Base-by-base conservation (phyloP, 2,888 invertebrate species). In the Serrognathus titanus region DNA sequence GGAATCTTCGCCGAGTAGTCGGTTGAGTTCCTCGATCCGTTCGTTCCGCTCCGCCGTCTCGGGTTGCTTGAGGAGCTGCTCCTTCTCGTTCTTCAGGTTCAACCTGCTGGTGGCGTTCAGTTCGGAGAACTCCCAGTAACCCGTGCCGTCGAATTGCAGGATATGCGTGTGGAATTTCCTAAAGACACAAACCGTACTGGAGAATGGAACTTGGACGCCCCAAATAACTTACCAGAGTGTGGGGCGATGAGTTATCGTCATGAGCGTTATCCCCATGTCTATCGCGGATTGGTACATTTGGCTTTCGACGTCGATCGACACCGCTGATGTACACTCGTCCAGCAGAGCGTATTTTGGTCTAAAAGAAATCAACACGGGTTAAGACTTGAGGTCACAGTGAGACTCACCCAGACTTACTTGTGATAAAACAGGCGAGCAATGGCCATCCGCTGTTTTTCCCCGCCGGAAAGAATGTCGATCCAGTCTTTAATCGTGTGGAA, bases 151-250 rank as follows among this genome's bases (percentile, higher is more conserved):
- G 78, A 98, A 98, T 72, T 97, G 94, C 20, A 99, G 80, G 50
- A 98, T 85, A 74, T 97, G 92, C 0, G 92, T 92, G 77, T 99
- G 98, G 80, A 95, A 97, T 81, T 94, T 96, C 94, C 93, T 94
- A 76, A 0, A 77, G 76, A 61, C 5, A 7, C 24, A 31, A 6
- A 3, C 1, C 24, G 24, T 6, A 31, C 6, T 31, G 6, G 4
- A 3, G 4, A 16, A 16, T 31, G 24, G 24, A 31, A 31, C 24
- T 31, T 3, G 16, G 16, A 5, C 1, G 11, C 6, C 40, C 40
- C 40, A 5, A 9, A 11, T 40, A 1, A 40, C 40, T 80, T 73
- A 93, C 94, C 95, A 95, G 12, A 96, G 84, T 6, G 96, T 94
- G 1, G 97, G 96, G 39, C 98, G 83, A 78, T 99, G 98, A 0